These are phyloP conservation scores for Intellagama lesueurii DNA, from an alignment of 2,797 vertebrate genomes.

Conservation along the genomic window DNA sequence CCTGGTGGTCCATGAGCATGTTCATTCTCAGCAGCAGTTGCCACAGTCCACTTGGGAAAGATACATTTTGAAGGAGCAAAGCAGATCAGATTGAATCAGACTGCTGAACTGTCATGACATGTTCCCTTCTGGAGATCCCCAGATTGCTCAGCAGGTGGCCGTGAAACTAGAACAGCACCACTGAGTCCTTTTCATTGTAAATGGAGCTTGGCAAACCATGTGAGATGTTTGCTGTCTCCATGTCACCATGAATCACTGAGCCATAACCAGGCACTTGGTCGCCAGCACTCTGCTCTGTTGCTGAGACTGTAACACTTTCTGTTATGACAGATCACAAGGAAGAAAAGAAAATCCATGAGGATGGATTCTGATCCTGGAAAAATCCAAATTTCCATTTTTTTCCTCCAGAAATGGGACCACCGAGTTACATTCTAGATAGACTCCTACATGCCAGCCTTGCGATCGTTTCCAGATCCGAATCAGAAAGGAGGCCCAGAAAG, in stretches of 20 bases:
- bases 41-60: conserved; percentile 47
- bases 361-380: neutral
- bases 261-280: conserved; percentile 55
- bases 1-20: neutral
- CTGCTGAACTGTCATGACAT: conserved; percentile 59
- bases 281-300: conserved; percentile 44
- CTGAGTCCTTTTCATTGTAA: conserved; percentile 71
- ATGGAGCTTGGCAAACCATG: conserved; percentile 72
- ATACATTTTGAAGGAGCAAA: conserved; percentile 45
- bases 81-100: conserved; percentile 63
- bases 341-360: neutral
- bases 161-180: conserved; percentile 65
- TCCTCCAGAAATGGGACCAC: neutral
- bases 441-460: neutral
- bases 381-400: neutral
- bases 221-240: conserved; percentile 59
- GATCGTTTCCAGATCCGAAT: neutral
- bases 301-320: conserved; percentile 16
- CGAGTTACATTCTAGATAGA: neutral
- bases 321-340: conserved; percentile 31
- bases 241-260: conserved; percentile 57
- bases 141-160: conserved; percentile 58
- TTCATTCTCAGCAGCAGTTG: neutral
- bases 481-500: neutral
- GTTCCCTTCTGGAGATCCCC: conserved; percentile 55